These are phyloP conservation scores for Percopsis omiscomaycus DNA, from an alignment of 2,797 vertebrate genomes.

Conservation along the genomic window DNA sequence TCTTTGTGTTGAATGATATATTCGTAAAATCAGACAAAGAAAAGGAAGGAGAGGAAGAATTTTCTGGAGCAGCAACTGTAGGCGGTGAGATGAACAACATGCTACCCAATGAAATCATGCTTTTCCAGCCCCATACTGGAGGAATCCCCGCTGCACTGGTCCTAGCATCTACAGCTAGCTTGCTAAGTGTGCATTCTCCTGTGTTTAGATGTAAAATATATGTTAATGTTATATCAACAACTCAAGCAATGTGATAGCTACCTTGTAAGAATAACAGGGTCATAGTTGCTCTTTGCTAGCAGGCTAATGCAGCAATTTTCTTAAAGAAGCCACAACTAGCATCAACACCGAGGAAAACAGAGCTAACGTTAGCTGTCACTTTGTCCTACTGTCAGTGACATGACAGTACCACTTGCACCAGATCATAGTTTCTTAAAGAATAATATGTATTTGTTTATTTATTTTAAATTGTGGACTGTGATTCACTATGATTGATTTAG, in stretches of 20 bases:
- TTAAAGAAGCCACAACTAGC: conserved; percentile 35
- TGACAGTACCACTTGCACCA: conserved; percentile 5
- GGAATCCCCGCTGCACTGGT: conserved; percentile 31
- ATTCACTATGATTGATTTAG: too few species aligned
- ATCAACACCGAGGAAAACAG: conserved; percentile 1
- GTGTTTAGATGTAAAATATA: neutral
- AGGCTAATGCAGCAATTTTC: conserved; percentile 30
- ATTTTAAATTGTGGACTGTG: too few species aligned
- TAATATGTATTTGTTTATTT: too few species aligned
- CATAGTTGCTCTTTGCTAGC: neutral
- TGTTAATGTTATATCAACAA: neutral
- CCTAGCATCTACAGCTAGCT: conserved; percentile 31
- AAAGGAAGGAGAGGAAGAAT: conserved; percentile 43
- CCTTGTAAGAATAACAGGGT: neutral
- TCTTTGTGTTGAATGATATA: conserved; percentile 2
- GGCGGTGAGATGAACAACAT: conserved; percentile 67
- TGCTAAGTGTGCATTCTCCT: conserved; percentile 2
- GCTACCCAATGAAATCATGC: conserved; percentile 41
- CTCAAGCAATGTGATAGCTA: neutral
- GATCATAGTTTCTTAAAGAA: too few species aligned
- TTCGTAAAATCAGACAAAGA: conserved; percentile 12
- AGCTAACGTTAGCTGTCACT: conserved; percentile 5
- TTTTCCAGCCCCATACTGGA: conserved; percentile 13
- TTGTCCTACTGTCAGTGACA: neutral
- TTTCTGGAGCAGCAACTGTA: conserved; percentile 54